A percentile compares a stretch with the other conserved stretches of the same genome.
phyloP scores from a whole-genome alignment of 2,797 vertebrate genomes.

The Benthosema pterotum region DNA sequence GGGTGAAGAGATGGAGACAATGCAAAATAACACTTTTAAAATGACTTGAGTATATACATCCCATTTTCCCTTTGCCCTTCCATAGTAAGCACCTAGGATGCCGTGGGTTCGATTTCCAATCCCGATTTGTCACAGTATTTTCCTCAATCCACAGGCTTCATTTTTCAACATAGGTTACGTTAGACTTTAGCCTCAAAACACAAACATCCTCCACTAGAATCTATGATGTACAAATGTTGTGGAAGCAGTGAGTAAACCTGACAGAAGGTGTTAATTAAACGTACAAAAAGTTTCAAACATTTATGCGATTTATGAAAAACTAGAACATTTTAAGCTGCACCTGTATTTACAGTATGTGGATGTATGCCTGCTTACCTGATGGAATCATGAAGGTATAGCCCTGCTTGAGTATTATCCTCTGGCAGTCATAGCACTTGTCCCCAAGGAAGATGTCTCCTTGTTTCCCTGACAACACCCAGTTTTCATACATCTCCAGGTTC shows the following conservation, averaged over 20 bases:
- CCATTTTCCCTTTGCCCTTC: too few relatives aligned
- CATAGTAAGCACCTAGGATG: too few relatives aligned
- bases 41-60: neutral
- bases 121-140: too few relatives aligned
- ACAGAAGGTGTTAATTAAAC: too few relatives aligned
- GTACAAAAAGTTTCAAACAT: neutral
- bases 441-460: constrained; percentile 98
- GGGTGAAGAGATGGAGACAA: neutral
- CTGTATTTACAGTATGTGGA: neutral
- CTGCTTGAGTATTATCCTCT: constrained; percentile 94
- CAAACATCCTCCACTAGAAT: too few relatives aligned
- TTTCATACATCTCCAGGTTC: constrained; percentile 97
- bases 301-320: neutral
- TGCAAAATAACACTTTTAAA: neutral
- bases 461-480: constrained; percentile 98
- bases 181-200: too few relatives aligned
- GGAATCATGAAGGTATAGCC: constrained; percentile 98
- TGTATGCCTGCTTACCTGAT: constrained; percentile 82
- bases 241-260: too few relatives aligned
- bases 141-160: too few relatives aligned
- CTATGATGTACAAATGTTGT: too few relatives aligned
- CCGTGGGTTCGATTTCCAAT: too few relatives aligned
- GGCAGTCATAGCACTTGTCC: constrained; percentile 92
- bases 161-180: too few relatives aligned
- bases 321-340: too few relatives aligned